Conservation (phyloP, 2,113 vertebrate species). For the Saiga tatarica region DNA sequence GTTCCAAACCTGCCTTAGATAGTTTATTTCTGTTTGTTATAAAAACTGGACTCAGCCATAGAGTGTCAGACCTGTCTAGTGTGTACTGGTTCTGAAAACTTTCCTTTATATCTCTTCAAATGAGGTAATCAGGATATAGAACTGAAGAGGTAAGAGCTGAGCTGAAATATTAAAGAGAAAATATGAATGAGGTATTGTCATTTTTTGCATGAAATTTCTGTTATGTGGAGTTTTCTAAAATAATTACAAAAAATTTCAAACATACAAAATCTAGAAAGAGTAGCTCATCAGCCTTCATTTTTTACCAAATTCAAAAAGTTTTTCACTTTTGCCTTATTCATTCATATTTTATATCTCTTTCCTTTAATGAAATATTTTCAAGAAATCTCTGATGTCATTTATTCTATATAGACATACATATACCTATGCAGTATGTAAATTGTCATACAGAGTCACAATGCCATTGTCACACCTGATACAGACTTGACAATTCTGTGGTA, state of each 20-base stretch:
- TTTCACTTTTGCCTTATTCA: not conserved
- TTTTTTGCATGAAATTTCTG: not conserved
- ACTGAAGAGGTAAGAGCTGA: not conserved
- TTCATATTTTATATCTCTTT: not conserved
- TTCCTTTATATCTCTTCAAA: not conserved
- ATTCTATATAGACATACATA: not conserved
- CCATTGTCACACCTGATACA: not conserved
- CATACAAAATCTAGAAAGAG: not conserved
- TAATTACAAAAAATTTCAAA: not conserved
- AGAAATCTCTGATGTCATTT: not conserved
- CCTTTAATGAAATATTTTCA: slow-evolving; percentile 1
- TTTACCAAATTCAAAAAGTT: not conserved
- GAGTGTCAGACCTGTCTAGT: not conserved
- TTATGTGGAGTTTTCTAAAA: not conserved
- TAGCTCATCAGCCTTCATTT: not conserved
- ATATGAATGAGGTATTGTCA: not conserved
- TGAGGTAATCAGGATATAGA: not conserved
- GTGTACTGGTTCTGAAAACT: not conserved
- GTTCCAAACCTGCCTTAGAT: slow-evolving; percentile 27
- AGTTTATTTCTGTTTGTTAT: not conserved
- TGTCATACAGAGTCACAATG: not conserved
- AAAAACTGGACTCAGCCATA: not conserved
- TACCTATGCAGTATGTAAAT: not conserved
- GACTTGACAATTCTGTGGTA: not conserved
- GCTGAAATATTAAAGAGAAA: not conserved